Conservation (phyloP, 2,888 invertebrate genomes). For the Altica lythri region DNA sequence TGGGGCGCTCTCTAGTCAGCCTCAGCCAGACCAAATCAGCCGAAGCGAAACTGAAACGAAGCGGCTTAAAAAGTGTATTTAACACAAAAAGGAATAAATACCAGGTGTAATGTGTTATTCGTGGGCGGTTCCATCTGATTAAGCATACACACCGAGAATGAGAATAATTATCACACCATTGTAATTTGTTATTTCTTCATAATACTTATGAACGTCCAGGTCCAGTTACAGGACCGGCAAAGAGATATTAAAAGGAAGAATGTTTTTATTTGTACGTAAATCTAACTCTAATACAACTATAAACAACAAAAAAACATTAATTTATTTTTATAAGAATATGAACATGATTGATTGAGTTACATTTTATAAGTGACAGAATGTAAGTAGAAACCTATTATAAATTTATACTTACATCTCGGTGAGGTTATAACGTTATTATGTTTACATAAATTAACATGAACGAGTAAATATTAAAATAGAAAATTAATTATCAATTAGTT, state of each 20-base stretch:
- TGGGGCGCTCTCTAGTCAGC: slow-evolving; percentile 35
- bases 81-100: slow-evolving; percentile 49
- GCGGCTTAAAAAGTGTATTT: slow-evolving; percentile 49
- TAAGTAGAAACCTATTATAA: not conserved
- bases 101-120: slow-evolving; percentile 51
- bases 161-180: slow-evolving; percentile 54
- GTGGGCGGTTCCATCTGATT: slow-evolving; percentile 54
- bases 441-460: too few species aligned
- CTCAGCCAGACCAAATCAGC: slow-evolving; percentile 4
- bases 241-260: slow-evolving; percentile 6
- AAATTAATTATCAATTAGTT: too few species aligned
- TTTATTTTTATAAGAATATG: not conserved
- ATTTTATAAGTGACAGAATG: not conserved
- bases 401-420: too few species aligned
- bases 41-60: slow-evolving; percentile 13
- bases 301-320: not conserved
- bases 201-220: slow-evolving; percentile 16
- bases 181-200: slow-evolving; percentile 53
- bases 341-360: not conserved
- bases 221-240: slow-evolving; percentile 37
- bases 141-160: slow-evolving; percentile 43
- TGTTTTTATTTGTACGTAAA: not conserved
- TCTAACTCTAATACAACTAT: not conserved
- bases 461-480: too few species aligned
- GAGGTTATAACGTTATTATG: too few species aligned